A percentile compares a stretch with the other conserved stretches of the same genome.
These are phyloP conservation scores for Puffinus mauretanicus DNA, from an alignment of 2,113 vertebrate genomes.

Conservation along the genomic window DNA sequence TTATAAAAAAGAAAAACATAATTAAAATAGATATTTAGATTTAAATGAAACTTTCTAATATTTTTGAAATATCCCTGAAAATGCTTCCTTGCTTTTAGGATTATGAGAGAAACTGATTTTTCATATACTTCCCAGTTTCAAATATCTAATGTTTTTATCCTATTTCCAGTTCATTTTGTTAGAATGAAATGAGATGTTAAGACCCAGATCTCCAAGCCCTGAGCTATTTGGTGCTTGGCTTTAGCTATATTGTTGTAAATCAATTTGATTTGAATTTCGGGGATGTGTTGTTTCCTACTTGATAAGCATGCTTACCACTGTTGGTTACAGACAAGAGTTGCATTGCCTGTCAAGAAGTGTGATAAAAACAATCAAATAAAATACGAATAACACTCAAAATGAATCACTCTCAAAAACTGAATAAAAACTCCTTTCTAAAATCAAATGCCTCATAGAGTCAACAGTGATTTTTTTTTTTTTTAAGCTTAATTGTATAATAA, in stretches of 20 bases:
- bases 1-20: constrained; percentile 69
- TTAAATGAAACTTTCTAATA: constrained; percentile 80
- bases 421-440: constrained; percentile 60
- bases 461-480: constrained; percentile 46
- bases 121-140: constrained; percentile 71
- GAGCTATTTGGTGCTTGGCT: constrained; percentile 38
- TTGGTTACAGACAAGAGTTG: constrained; percentile 16
- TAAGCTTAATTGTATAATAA: constrained; percentile 66
- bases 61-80: constrained; percentile 78
- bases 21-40: constrained; percentile 79
- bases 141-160: constrained; percentile 71
- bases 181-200: constrained; percentile 37
- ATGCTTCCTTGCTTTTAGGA: constrained; percentile 78
- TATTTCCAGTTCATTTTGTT: constrained; percentile 60
- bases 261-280: constrained; percentile 32
- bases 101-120: constrained; percentile 76
- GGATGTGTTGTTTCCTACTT: constrained; percentile 13
- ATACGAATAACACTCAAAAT: constrained; percentile 39
- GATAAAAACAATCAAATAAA: constrained; percentile 34
- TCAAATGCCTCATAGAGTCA: constrained; percentile 64
- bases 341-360: constrained; percentile 53
- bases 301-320: constrained; percentile 43
- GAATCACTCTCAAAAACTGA: constrained; percentile 22
- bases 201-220: constrained; percentile 13
- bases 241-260: constrained; percentile 14